These are phyloP conservation scores for Plectus sambesii DNA, from an alignment of 1,140 invertebrate species.

Conservation along the genomic window DNA sequence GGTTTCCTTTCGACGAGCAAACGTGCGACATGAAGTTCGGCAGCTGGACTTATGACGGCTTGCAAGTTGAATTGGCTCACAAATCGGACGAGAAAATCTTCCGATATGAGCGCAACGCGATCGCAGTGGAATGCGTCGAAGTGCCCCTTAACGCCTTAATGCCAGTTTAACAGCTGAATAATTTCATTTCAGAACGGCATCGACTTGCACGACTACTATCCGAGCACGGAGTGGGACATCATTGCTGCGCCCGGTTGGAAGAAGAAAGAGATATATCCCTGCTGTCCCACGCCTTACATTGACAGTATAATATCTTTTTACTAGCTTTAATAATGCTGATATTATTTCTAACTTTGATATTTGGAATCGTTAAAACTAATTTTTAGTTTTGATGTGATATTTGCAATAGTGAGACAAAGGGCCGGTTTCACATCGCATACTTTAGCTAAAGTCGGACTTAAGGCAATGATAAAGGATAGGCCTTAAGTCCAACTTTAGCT, in stretches of 20 bases:
- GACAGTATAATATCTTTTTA: conserved; percentile 63
- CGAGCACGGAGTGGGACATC: conserved; percentile 98
- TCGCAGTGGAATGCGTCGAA: conserved; percentile 26
- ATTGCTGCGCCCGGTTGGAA: conserved; percentile 85
- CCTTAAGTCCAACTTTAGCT: too few relatives aligned
- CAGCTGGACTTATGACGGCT: conserved; percentile 74
- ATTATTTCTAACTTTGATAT: too few relatives aligned
- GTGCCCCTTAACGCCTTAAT: not conserved
- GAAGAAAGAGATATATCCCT: conserved; percentile 79
- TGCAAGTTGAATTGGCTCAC: conserved; percentile 26
- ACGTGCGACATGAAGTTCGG: conserved; percentile 93
- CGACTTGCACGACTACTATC: conserved; percentile 91
- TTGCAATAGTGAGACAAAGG: too few relatives aligned
- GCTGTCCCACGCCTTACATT: conserved; percentile 60
- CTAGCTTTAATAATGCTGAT: too few relatives aligned
- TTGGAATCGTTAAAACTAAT: too few relatives aligned
- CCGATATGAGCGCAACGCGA: conserved; percentile 35
- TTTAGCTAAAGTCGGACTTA: too few relatives aligned
- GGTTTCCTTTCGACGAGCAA: conserved; percentile 69
- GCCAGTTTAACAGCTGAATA: not conserved
- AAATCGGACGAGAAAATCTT: conserved; percentile 32
- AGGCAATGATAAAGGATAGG: too few relatives aligned
- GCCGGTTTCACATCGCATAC: too few relatives aligned
- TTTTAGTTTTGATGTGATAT: too few relatives aligned
- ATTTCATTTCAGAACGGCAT: conserved; percentile 59